Base-by-base conservation (phyloP, 2,113 vertebrate genomes). In the Onychorhynchus coronatus region DNA sequence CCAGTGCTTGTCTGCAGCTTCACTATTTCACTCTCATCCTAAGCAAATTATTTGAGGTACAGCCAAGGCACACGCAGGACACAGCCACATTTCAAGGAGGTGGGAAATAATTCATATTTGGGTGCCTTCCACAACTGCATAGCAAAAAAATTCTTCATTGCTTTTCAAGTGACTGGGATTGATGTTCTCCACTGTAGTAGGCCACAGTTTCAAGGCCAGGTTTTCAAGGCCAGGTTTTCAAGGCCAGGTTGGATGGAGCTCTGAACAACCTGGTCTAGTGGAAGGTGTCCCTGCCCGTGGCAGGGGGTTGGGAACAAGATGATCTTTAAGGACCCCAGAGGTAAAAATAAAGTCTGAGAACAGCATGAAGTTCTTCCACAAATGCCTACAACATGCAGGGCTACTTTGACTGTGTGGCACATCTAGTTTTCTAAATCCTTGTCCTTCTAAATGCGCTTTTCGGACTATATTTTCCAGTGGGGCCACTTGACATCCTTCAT, bases 351-450 rank as follows among this genome's bases (percentile, higher is more conserved):
- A n/a, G 7, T n/a, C 12, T 37, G 14, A 85, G 12, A 13, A 49
- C 7, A 75, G 6, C 28, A 66, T 27, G 42, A 37, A 30, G 4
- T 47, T 72, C 30, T 65, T 27, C 65, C 46, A 74, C 31, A 19
- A 52, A 71, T n/a, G 15, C 12, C 24, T 91, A 46, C 13, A 67
- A 62, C 2, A 20, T 17, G 17, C 58, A 18, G 0, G 0, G 12
- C 11, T 76, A 5, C n/a, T 72, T 65, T 47, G 25, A 35, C 9
- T 27, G 39, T 1, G 1, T 2, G 30, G 10, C 4, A 37, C 18
- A 47, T 46, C 50, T 10, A 63, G 25, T 18, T 84, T 58, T 66
- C 37, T 20, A 70, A 80, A 33, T 50, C 13, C 16, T 6, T 66
- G 24, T 49, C 25, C 47, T 70, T 90, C 41, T 41, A 56, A 76